Conservation (phyloP, 2,797 vertebrate genomes). For the Monodelphis domestica region DNA sequence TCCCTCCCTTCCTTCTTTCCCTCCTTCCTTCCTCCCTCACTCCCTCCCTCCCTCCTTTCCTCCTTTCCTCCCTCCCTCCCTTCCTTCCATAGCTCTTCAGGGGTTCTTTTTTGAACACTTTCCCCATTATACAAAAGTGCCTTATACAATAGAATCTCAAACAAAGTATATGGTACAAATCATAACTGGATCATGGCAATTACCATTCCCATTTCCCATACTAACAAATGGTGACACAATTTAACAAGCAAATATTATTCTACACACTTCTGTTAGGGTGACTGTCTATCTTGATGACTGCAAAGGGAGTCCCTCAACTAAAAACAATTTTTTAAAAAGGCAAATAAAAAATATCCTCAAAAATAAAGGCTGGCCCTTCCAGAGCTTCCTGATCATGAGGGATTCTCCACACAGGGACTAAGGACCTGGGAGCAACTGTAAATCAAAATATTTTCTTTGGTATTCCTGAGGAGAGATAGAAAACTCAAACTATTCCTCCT, state of each 20-base stretch:
- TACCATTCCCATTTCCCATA: not conserved
- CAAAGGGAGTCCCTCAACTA: not conserved
- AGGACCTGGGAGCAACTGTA: not conserved
- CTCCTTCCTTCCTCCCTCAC: too few species aligned
- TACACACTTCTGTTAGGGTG: not conserved
- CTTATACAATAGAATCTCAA: not conserved
- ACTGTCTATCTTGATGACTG: not conserved
- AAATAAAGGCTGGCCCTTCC: not conserved
- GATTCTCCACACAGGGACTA: not conserved
- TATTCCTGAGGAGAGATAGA: not conserved
- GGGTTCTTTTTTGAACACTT: not conserved
- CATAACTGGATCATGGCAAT: not conserved
- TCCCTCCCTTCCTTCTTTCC: too few species aligned
- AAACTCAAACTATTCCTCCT: not conserved
- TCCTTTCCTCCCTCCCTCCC: too few species aligned
- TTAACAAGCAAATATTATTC: not conserved
- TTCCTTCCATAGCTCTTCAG: too few species aligned
- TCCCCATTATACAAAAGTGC: not conserved
- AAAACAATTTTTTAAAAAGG: not conserved
- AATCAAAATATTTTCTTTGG: not conserved
- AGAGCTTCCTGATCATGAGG: not conserved
- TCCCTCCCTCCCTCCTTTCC: too few species aligned
- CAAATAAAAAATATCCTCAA: not conserved
- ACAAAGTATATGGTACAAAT: not conserved
- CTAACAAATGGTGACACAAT: not conserved